Evolutionary conservation across 2,888 invertebrate genomes (phyloP), one percentile per base, ranked within the genome.

Genomic region (Thecocarcelia acutangulata): DNA sequence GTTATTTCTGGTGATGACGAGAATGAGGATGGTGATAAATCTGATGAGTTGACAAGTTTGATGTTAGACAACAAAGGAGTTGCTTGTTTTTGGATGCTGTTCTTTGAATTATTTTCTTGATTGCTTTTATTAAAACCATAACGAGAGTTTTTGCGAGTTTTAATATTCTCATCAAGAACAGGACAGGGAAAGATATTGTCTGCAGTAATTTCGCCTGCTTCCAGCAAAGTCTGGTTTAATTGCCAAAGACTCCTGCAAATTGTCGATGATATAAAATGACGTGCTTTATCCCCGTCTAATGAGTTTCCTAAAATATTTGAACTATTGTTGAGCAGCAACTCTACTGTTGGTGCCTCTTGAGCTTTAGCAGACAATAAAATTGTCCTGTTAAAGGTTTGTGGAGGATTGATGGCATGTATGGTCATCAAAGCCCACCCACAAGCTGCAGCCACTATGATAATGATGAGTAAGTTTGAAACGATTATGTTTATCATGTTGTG

Each of bases 101-200:
- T 74, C n/a, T 59, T 12, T 52, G 70, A 84, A 77, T 80, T 84
- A 82, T 77, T 76, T 82, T 58, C 75, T 74, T 84, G 77, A 84
- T 83, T 84, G 78, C 76, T 83, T 79, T 70, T 84, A 83, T 83
- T 83, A 85, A 85, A 82, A 84, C 69, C 74, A 84, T 83, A 80
- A 83, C 69, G 69, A 77, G 83, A 81, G 52, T 81, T 72, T 54
- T 84, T 84, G 77, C 33, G 40, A 40, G 50, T 64, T 50, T 58
- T 58, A 24, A 50, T 54, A 58, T 77, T 46, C 54, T 24, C 54
- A 17, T 40, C 46, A 54, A 28, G 56, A 46, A 63, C 17, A 33
- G 21, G 15, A 58, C 46, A 46, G 15, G 24, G 13, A 37, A 37
- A 8, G 12, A 1, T 28, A 13, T 28, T 13, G 5, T 19, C 13